These are phyloP conservation scores for Conopomorpha cramerella DNA, from an alignment of 1,140 invertebrate genomes.

Conservation along the genomic window DNA sequence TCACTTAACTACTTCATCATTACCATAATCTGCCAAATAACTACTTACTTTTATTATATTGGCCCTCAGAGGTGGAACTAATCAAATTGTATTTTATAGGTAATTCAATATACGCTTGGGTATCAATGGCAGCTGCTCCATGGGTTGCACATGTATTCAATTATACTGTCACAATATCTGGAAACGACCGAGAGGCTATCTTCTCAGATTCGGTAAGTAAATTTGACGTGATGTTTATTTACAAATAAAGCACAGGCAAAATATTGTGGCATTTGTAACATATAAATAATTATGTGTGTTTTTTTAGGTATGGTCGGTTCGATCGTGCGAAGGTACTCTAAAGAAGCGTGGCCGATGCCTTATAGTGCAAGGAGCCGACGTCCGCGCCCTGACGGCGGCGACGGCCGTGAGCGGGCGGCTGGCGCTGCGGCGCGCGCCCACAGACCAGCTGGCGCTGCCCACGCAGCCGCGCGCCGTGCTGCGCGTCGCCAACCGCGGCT, in stretches of 20 bases:
- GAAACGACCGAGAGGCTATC: conserved; percentile 46
- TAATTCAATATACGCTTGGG: conserved; percentile 29
- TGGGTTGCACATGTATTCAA: conserved; percentile 34
- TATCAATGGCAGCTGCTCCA: conserved; percentile 41
- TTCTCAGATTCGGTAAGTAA: conserved; percentile 43
- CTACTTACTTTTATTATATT: too few relatives aligned
- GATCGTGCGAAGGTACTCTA: conserved; percentile 39
- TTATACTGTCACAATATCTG: conserved; percentile 42
- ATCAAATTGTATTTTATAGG: too few relatives aligned
- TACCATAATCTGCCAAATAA: too few relatives aligned
- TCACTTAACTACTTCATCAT: background rate
- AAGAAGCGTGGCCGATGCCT: conserved; percentile 40
- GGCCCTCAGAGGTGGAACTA: too few relatives aligned
- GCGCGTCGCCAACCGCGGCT: conserved; percentile 33
- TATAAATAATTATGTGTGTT: too few relatives aligned
- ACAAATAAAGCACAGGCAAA: too few relatives aligned
- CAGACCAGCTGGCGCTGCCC: conserved; percentile 21
- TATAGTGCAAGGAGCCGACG: conserved; percentile 21
- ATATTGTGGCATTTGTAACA: too few relatives aligned
- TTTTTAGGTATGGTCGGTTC: conserved; percentile 44
- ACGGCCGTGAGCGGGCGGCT: conserved; percentile 24
- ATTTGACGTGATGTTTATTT: too few relatives aligned
- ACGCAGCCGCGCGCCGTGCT: conserved; percentile 33
- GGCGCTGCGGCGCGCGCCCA: conserved; percentile 24
- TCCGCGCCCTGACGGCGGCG: conserved; percentile 20